Evolutionary conservation across 2,113 vertebrate species (phyloP).

Genomic region (Physeter macrocephalus): DNA sequence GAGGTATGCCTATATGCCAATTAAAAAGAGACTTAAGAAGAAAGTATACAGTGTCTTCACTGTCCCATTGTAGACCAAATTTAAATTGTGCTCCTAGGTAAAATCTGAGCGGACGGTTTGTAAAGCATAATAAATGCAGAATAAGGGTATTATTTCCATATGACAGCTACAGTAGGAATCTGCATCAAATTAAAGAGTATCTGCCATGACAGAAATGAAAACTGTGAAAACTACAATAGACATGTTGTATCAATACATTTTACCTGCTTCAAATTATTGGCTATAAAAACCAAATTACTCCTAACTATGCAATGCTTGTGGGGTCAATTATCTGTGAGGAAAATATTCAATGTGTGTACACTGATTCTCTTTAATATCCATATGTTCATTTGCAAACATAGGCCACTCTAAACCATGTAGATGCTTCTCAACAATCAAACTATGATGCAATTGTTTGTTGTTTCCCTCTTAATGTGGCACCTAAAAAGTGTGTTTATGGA

Average conservation of each 20-base stretch:
- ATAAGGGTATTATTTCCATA: slow-evolving; percentile 73
- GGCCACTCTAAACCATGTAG: not conserved
- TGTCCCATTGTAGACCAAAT: slow-evolving; percentile 41
- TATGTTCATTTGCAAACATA: not conserved
- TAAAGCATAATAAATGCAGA: slow-evolving; percentile 70
- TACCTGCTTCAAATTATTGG: slow-evolving; percentile 68
- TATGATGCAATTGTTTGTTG: not conserved
- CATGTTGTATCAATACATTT: slow-evolving; percentile 60
- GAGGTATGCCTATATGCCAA: not conserved
- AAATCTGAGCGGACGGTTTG: slow-evolving; percentile 68
- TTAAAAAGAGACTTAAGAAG: not conserved
- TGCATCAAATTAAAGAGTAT: slow-evolving; percentile 72
- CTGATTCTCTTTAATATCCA: not conserved
- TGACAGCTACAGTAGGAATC: slow-evolving; percentile 63
- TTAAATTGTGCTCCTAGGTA: slow-evolving; percentile 62
- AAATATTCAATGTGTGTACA: not conserved
- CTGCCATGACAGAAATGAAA: slow-evolving; percentile 70
- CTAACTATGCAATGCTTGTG: slow-evolving; percentile 34
- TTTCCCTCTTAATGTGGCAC: not conserved
- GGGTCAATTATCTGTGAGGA: not conserved
- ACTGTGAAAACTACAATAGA: slow-evolving; percentile 66
- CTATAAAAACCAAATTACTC: slow-evolving; percentile 67
- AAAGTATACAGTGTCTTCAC: not conserved
- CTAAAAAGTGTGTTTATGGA: not conserved
- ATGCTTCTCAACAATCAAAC: not conserved